Conservation (phyloP, 1,140 invertebrate species). For the Whitmania pigra region DNA sequence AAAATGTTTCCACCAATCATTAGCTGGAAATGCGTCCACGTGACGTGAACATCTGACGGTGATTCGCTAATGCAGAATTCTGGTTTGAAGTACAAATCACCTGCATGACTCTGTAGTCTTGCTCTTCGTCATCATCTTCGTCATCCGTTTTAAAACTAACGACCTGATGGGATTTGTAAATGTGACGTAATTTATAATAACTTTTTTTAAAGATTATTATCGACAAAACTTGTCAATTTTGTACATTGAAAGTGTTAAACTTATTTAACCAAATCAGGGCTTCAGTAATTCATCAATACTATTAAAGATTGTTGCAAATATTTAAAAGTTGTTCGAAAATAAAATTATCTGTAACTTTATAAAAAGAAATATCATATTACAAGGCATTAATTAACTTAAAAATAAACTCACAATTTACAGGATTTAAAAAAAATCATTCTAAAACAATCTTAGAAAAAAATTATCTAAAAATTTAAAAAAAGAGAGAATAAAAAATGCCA, state of each 20-base stretch:
- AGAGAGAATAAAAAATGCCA: conserved; percentile 4
- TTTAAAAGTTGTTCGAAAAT: not conserved
- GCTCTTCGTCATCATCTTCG: not conserved
- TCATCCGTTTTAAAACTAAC: not conserved
- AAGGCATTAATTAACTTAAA: not conserved
- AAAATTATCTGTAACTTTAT: not conserved
- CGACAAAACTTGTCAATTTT: no score
- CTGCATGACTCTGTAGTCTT: not conserved
- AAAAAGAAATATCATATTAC: conserved; percentile 22
- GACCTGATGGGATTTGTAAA: not conserved
- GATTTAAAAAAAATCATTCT: not conserved
- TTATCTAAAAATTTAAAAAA: not conserved
- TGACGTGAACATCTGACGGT: not conserved
- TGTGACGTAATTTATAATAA: no score
- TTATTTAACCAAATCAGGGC: no score
- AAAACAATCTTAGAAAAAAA: not conserved
- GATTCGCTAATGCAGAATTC: not conserved
- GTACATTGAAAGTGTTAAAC: no score
- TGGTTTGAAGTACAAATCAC: conserved; percentile 6
- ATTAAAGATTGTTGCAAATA: not conserved
- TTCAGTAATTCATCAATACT: no score
- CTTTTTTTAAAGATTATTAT: no score
- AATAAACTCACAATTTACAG: not conserved
- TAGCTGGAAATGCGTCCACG: not conserved
- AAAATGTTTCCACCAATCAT: conserved; percentile 9